Conservation (phyloP, 2,888 invertebrate species). For the Archaeoteleia sp. region DNA sequence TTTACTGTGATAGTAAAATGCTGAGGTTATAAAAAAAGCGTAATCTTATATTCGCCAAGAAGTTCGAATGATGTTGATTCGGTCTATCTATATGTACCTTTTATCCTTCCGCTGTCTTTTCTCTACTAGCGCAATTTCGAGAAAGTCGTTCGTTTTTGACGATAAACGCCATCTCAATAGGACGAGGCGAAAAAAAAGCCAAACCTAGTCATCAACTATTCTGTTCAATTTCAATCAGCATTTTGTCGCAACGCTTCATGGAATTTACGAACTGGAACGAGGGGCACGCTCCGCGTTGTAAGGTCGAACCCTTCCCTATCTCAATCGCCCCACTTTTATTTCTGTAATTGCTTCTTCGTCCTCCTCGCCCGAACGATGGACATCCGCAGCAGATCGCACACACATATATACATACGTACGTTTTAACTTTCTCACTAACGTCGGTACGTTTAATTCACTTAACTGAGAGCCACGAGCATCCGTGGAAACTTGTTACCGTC, state of each 20-base stretch:
- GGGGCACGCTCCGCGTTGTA: not conserved
- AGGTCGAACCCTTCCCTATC: constrained; percentile 16
- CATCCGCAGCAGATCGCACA: constrained; percentile 15
- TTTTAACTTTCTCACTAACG: constrained; percentile 40
- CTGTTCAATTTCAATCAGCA: constrained; percentile 30
- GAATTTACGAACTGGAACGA: constrained; percentile 10
- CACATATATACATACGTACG: constrained; percentile 15
- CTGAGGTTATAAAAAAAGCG: too few species aligned
- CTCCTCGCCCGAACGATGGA: constrained; percentile 4
- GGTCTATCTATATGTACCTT: too few species aligned
- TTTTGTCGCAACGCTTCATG: constrained; percentile 10
- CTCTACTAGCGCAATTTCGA: not conserved
- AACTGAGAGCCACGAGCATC: constrained; percentile 29
- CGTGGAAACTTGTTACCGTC: constrained; percentile 40
- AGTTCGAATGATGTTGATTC: too few species aligned
- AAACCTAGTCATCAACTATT: not conserved
- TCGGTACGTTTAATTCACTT: constrained; percentile 48
- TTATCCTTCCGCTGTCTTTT: too few species aligned
- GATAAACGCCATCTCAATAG: not conserved
- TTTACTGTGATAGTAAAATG: too few species aligned
- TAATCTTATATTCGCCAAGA: too few species aligned
- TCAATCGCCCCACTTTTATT: constrained; percentile 30
- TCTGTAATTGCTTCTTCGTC: constrained; percentile 28
- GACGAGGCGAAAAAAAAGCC: not conserved
- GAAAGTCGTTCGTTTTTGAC: constrained; percentile 1